Base-by-base conservation (phyloP, 2,797 vertebrate species). In the Pseudotriccus pelzelni region DNA sequence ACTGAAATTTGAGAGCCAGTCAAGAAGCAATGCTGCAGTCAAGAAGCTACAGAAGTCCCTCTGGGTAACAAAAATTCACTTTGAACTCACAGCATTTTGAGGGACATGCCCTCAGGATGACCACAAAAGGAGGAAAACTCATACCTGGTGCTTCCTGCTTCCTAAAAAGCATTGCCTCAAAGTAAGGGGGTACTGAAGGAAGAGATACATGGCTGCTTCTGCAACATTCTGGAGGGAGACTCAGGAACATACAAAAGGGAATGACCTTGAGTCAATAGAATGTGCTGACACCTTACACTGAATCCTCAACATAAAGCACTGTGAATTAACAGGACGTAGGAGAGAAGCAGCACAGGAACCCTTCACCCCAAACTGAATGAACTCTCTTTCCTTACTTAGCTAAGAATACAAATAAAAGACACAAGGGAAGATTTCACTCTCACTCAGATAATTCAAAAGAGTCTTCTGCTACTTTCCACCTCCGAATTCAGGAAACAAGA, bases 311-410 rank as follows among this genome's bases (percentile, higher is more conserved):
- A 43, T 14, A 56, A 58, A 44, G 37, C 36, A 16, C 32, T 39
- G 19, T 7, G 49, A 72, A 50, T 52, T 12, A 5, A 3, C 59
- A 79, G 52, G 34, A 67, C 0, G 0, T 17, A 22, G 0, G 1
- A 74, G 36, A 81, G 63, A 43, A 60, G 81, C 10, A 44, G 22
- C 3, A 27, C 0, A 41, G 30, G 47, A 68, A 87, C 55, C 8
- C 49, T 66, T 56, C 43, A 44, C 1, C 37, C 36, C 79, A 27
- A 43, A 59, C 15, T 3, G 3, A 60, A 60, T 1, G 4, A 9
- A 23, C 21, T 20, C 17, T 7, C 46, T 24, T 55, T 39, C 41
- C 44, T 79, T 63, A 23, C 12, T 43, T 82, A 41, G 41, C 2
- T 13, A 77, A 23, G 14, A 69, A 77, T 12, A 24, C 52, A 90